These are phyloP conservation scores for Platycheirus rosarum DNA, from an alignment of 2,888 invertebrate genomes.

Conservation along the genomic window DNA sequence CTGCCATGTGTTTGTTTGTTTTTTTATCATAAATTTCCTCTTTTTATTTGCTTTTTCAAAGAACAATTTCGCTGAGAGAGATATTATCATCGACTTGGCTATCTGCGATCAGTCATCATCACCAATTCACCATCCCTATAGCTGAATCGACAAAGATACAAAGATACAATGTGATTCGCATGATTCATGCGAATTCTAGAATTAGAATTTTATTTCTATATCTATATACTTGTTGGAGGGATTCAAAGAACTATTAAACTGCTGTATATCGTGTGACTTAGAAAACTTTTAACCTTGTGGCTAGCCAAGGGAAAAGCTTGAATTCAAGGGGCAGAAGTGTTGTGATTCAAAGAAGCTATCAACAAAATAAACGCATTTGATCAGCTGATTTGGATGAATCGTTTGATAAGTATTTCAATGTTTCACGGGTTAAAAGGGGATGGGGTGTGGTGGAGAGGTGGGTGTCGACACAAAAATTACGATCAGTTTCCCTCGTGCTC, in stretches of 20 bases:
- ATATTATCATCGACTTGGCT: slow-evolving; percentile 56
- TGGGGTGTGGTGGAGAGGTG: not conserved
- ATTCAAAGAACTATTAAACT: slow-evolving; percentile 66
- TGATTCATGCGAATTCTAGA: slow-evolving; percentile 70
- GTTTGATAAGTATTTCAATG: slow-evolving; percentile 48
- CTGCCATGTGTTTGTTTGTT: slow-evolving; percentile 40
- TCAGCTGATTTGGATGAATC: slow-evolving; percentile 69
- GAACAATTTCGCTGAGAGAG: slow-evolving; percentile 38
- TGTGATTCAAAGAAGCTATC: slow-evolving; percentile 16
- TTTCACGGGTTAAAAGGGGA: slow-evolving; percentile 2
- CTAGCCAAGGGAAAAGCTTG: slow-evolving; percentile 37
- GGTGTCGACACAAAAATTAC: slow-evolving; percentile 56
- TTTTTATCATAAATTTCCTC: slow-evolving; percentile 41
- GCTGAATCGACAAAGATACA: slow-evolving; percentile 51
- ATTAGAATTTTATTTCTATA: slow-evolving; percentile 50
- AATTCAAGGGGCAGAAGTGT: slow-evolving; percentile 2
- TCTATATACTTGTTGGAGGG: slow-evolving; percentile 32
- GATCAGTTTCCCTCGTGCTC: slow-evolving; percentile 61
- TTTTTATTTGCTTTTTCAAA: slow-evolving; percentile 49
- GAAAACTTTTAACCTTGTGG: slow-evolving; percentile 60
- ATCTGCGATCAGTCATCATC: slow-evolving; percentile 72
- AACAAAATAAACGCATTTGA: slow-evolving; percentile 58
- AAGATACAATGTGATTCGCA: slow-evolving; percentile 62
- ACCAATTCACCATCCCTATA: slow-evolving; percentile 50
- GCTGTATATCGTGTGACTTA: slow-evolving; percentile 63